Evolutionary conservation across 2,888 invertebrate genomes (phyloP).

Genomic region (Pimpla rufipes): DNA sequence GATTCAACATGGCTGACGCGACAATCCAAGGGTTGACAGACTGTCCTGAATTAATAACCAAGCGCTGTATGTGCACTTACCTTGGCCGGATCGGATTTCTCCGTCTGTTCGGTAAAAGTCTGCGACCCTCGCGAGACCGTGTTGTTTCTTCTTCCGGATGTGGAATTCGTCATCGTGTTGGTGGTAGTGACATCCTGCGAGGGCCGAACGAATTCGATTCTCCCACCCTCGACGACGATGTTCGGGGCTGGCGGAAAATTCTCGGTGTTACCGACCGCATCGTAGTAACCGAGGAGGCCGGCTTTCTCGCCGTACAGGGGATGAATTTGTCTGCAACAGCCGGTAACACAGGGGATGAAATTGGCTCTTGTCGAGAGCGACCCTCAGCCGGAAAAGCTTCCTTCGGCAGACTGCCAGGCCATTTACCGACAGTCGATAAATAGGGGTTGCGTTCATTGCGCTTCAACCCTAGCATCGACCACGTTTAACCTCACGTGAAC

Average conservation of each 20-base stretch:
- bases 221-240: conserved; percentile 86
- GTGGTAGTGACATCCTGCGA: conserved; percentile 83
- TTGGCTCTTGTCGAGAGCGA: conserved; percentile 22
- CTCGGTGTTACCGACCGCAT: conserved; percentile 82
- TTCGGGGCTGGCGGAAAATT: conserved; percentile 85
- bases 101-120: conserved; percentile 79
- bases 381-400: neutral
- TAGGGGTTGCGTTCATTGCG: neutral
- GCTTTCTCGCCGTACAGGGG: conserved; percentile 85
- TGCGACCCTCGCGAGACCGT: conserved; percentile 81
- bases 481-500: too few species aligned
- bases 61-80: conserved; percentile 71
- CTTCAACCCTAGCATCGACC: too few species aligned
- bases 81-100: conserved; percentile 83
- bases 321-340: conserved; percentile 84
- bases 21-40: too few species aligned
- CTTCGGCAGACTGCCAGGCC: neutral
- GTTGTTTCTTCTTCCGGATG: conserved; percentile 67
- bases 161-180: conserved; percentile 73
- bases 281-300: conserved; percentile 83
- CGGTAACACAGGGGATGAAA: conserved; percentile 74
- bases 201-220: conserved; percentile 86
- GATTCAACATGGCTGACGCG: too few species aligned
- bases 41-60: neutral
- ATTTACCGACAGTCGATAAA: conserved; percentile 27